Evolutionary conservation across 1,140 invertebrate genomes (phyloP), one percentile per base, ranked within the genome.

Genomic region (Drosophila murphyi): DNA sequence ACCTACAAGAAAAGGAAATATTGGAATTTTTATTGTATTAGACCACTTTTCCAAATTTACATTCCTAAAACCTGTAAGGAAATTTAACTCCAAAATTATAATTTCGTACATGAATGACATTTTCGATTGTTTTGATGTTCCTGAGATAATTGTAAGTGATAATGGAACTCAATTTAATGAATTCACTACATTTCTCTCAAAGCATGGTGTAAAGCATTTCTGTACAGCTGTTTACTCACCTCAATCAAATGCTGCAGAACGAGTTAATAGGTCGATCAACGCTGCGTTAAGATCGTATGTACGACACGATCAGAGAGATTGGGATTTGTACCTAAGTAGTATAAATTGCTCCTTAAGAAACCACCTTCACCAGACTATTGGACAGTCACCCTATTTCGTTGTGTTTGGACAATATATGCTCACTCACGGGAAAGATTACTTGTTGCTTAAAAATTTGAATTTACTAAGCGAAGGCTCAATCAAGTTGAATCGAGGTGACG

Each of bases 161-260:
- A 65, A 65, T 39, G 51, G 62, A 3, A 64, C 39, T 5, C 50
- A 64, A 28, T 64, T 64, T 48, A 54, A 52, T 3, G 62, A 65
- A 5, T 65, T 65, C 34, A 2, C 29, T 6, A 4, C 5, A 28
- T 37, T 50, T 7, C 29, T 50, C 10, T 2, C 47, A 5, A 65
- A 37, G 28, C 8, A 52, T 41, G 50, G 62, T 28, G 32, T 54
- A 20, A 5, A 54, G 8, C 34, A 55, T 10, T 31, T 3, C 0
- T 65, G 5, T 54, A 65, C 62, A 0, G 64, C 10, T 8, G 51
- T 39, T 10, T 68, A 68, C 31, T 8, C 52, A 4, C 64, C 64
- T 2, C 64, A 68, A 52, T 5, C 39, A 1, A 57, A 68, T 12
- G 51, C 64, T 3, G 39, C 51, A 8, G 63, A 67, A 45, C 31